Base-by-base conservation (phyloP, 2,797 vertebrate species). In the Sebastes minor region DNA sequence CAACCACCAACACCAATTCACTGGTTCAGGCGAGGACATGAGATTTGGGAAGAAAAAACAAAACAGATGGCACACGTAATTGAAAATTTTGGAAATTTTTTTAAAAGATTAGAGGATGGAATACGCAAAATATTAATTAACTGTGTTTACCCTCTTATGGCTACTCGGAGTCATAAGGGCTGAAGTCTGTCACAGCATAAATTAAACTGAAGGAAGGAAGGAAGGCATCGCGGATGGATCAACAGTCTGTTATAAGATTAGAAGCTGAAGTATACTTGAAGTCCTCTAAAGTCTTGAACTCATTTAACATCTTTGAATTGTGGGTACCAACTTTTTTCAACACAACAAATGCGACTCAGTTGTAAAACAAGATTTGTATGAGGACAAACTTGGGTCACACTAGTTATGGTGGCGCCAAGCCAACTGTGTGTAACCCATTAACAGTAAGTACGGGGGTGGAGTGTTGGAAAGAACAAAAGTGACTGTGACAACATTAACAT, bases 401-500 rank as follows among this genome's bases (percentile, higher is more conserved):
- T 35, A 71, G 35, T 22, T 49, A 32, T 65, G 25, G 13, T 63
- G 63, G 62, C 71, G 9, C 25, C 12, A 56, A 70, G 60, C 69
- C 63, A 75, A 71, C 38, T 83, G 32, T 73, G 65, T 33, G 35
- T 76, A 53, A 64, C 10, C 60, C 22, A 76, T 76, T 27, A 71
- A 57, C 76, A 84, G 20, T 16, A 70, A 74, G 70, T 67, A 78
- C 5, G 53, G 33, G 61, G 71, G 65, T 55, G 70, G 52, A 53
- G 27, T 71, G 59, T 76, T 63, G 55, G 16, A 77, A 22, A 71
- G 5, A 70, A 66, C 25, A 76, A 63, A 23, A 80, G 66, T 18
- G 11, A 59, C 78, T 77, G 20, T 38, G 49, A 77, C 30, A 38
- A 52, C 49, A 71, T 63, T 56, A 62, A 71, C 59, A 74, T 60